Base-by-base conservation (phyloP, 2,888 invertebrate genomes). In the Fabriciana adippe region DNA sequence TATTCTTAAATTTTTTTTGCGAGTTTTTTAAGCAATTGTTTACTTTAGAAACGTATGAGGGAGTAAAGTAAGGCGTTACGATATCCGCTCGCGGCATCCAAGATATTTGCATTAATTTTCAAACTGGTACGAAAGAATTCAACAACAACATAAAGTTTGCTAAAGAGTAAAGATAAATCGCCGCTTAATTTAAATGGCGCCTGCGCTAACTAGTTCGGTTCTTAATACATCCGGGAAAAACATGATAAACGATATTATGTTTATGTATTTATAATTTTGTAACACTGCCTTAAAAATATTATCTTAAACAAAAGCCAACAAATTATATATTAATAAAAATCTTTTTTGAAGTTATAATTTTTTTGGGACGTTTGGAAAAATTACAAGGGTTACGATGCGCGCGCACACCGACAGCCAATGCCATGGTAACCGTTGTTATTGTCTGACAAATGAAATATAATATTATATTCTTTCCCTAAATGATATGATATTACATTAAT, bases 81-180 rank as follows among this genome's bases (percentile, higher is more conserved):
- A 16, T 18, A 15, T 51, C 78, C 67, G 65, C 64, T 71, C 69
- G 67, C 73, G 72, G 53, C 62, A 51, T 41, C 51, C 64, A 57
- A 57, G 61, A 67, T 79, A 86, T 87, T 88, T 84, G 85, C 87
- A 88, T 88, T 83, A 86, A 88, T 86, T 87, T 78, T 80, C 82
- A 79, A 81, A 83, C 81, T 79, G 79, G 81, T 79, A 79, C 75
- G 74, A 80, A 80, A 81, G 80, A 82, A 82, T 86, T 78, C 75
- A 71, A 81, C 80, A 51, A 41, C 35, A 79, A 82, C 81, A 51
- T 51, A 75, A 74, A 71, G 74, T 74, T 74, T 72, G 78, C 75
- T 70, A 61, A 77, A 18, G 18, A 18, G 18, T 18, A 18, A 18
- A 82, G 80, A 83, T 82, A 84, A 81, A 83, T 82, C 78, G 78